Conservation (phyloP, 1,140 invertebrate genomes). For the Cotesia chilonis region DNA sequence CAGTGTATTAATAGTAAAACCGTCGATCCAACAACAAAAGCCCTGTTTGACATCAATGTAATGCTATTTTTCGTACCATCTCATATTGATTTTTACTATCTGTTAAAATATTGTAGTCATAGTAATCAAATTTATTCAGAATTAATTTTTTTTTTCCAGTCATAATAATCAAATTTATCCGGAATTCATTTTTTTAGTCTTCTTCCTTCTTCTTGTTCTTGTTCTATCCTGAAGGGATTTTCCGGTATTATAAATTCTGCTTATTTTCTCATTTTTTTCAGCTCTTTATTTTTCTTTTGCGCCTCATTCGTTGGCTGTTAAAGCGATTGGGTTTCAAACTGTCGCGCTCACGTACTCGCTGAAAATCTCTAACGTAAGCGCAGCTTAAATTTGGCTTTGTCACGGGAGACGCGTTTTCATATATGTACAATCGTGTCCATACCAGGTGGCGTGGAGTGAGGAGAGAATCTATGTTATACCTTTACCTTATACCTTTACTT, state of each 20-base stretch:
- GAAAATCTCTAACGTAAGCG: constrained; percentile 53
- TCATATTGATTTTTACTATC: no score
- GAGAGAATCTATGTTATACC: constrained; percentile 26
- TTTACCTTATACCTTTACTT: neutral
- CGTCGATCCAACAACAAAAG: no score
- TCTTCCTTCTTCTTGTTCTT: neutral
- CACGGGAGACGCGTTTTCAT: constrained; percentile 47
- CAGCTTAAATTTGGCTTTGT: constrained; percentile 58
- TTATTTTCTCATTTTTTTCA: constrained; percentile 4
- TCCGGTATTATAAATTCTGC: constrained; percentile 17
- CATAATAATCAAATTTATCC: neutral
- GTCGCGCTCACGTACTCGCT: constrained; percentile 22
- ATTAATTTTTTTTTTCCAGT: neutral
- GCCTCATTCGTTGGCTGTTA: constrained; percentile 4
- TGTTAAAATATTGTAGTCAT: no score
- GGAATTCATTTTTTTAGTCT: neutral
- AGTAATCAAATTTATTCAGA: neutral
- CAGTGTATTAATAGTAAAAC: no score
- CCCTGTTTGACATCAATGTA: no score
- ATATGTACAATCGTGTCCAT: constrained; percentile 41
- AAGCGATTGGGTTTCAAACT: constrained; percentile 34
- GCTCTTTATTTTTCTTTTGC: neutral
- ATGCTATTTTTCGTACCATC: no score
- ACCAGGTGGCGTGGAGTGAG: neutral
- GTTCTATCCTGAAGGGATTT: constrained; percentile 4